Evolutionary conservation across 2,113 vertebrate genomes (phyloP), one percentile per base, ranked within the genome.

Genomic region (Hippocampus comes): DNA sequence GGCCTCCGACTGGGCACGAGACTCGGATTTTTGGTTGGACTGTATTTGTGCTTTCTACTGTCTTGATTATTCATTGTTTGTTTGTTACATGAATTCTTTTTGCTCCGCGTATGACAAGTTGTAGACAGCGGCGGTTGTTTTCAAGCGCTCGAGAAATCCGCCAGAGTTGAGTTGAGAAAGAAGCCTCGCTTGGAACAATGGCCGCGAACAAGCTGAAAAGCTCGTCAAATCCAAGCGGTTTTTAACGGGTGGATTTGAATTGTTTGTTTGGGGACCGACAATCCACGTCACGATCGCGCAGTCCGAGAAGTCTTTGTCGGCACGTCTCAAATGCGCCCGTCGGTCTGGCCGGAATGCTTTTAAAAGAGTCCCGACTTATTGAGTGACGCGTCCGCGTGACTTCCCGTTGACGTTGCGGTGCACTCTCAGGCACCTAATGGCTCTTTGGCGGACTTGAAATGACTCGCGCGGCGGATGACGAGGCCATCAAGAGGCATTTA

Each of bases 341-440:
- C 21, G 21, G n/a, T 42, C 38, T 12, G 63, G 21, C 8, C 20
- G 63, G 21, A 41, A 43, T 14, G 21, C 41, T 46, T 25, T 65
- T 65, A 46, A 46, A 5, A 23, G 42, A 43, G 21, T 15, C 42
- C 2, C 2, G 15, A 65, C 41, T 25, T 25, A 46, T 25, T 42
- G 63, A 64, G 61, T 41, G 56, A 59, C 55, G 12, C 55, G 30
- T 38, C 60, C 10, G 30, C 17, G 61, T 63, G 34, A 63, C 38
- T 64, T 64, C 38, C 63, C n/a, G 38, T 64, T 15, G 10, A 64
- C 12, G 63, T 38, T 5, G 20, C 20, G 10, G 20, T 42, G 21
- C 34, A n/a, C 67, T 60, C 72, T 71, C 81, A 77, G 85, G 85
- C 84, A 82, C 86, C 79, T 89, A 82, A 89, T 88, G 82, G 83